These are phyloP conservation scores for Arizona elegans DNA, from an alignment of 2,113 vertebrate species.

Conservation along the genomic window DNA sequence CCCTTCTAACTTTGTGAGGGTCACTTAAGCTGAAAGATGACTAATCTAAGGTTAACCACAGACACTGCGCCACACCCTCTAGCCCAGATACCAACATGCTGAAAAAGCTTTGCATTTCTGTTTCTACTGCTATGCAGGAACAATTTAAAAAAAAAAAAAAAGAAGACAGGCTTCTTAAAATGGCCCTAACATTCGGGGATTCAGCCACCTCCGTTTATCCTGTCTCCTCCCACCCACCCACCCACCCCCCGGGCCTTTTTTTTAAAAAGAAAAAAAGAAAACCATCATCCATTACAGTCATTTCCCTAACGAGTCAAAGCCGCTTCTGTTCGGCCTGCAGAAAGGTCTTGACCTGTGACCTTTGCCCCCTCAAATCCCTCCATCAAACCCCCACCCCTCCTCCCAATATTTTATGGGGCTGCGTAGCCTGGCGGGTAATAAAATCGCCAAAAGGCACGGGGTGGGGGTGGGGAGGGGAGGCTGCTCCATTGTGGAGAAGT, in stretches of 20 bases:
- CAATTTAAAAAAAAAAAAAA: not conserved
- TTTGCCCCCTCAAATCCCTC: conserved; percentile 54
- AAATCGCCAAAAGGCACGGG: conserved; percentile 7
- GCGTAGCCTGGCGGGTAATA: conserved; percentile 20
- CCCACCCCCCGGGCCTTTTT: conserved; percentile 18
- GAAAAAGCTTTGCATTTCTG: not conserved
- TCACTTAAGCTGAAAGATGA: conserved; percentile 8
- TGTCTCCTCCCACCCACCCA: conserved; percentile 7
- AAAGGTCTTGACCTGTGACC: conserved; percentile 63
- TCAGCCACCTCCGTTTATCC: not conserved
- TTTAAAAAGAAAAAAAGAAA: conserved; percentile 13
- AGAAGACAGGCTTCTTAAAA: not conserved
- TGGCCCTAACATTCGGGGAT: conserved; percentile 4
- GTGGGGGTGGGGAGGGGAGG: too few relatives aligned
- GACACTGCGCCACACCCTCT: not conserved
- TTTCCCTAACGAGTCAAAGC: conserved; percentile 62
- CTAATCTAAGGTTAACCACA: conserved; percentile 6
- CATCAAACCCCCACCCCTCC: conserved; percentile 8
- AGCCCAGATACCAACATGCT: not conserved
- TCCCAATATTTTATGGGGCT: conserved; percentile 42
- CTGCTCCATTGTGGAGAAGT: not conserved
- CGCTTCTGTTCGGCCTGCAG: conserved; percentile 55
- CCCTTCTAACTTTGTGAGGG: not conserved
- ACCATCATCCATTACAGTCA: conserved; percentile 32
- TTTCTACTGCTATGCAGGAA: not conserved